Base-by-base conservation (phyloP, 2,888 invertebrate species). In the Lamproptera curius region DNA sequence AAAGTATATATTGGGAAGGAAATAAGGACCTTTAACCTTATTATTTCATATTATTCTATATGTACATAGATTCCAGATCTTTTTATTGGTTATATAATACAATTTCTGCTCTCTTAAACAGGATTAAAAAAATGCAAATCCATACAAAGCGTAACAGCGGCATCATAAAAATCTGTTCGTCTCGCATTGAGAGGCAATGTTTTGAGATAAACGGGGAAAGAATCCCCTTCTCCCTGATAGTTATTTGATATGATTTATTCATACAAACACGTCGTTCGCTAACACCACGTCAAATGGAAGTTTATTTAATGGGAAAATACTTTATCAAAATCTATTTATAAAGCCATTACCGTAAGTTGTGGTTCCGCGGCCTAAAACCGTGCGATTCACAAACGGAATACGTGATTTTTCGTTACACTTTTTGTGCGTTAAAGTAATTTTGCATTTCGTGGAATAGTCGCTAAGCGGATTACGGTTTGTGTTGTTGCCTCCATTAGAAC, bases 161-260 rank as follows among this genome's bases (percentile, higher is more conserved):
- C 64, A 60, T 64, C 54, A 65, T 46, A 68, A 70, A 76, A 77
- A 76, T 75, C 70, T 68, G 69, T 61, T 62, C 59, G 55, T 63
- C 65, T 58, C 68, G 66, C 72, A 71, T 74, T 70, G 69, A 70
- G n/a, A 66, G 65, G 62, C 67, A 75, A 76, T 76, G 75, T 76
- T 76, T 71, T 75, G 73, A 74, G 70, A 71, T 73, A 67, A 67
- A 67, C 67, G 64, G 70, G 65, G 68, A 76, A 76, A 76, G 78
- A 76, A 74, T 76, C 69, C 63, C 63, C 55, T 70, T 74, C 86
- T 89, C 89, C 89, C 81, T 90, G 91, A 91, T 91, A 91, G 91
- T 90, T 91, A 91, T 91, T 90, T 91, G 90, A 91, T 91, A 90
- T 91, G 89, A 91, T 91, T 91, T 91, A 91, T 91, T 91, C 91